Evolutionary conservation across 2,797 vertebrate genomes (phyloP).

Genomic region (Aythya fuligula): DNA sequence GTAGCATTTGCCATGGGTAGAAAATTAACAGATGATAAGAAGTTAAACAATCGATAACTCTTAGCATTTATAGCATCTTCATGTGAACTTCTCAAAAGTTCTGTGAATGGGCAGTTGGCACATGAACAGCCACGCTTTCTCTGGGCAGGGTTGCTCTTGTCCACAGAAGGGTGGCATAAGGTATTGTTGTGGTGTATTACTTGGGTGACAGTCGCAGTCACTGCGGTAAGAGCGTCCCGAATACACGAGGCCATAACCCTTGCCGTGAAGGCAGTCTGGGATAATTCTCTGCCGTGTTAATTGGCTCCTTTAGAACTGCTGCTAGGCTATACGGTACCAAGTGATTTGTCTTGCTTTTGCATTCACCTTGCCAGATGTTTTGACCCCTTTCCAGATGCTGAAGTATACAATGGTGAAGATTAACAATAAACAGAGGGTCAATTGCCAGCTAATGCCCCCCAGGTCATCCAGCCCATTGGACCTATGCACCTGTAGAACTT

Average conservation of each 20-base stretch:
- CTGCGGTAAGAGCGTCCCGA: neutral
- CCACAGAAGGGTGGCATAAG: neutral
- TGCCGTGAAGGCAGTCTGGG: neutral
- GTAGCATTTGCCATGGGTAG: neutral
- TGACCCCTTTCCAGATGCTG: slow-evolving; percentile 99
- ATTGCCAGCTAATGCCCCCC: slow-evolving; percentile 94
- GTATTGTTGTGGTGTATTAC: neutral
- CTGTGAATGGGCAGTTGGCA: neutral
- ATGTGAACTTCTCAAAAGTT: neutral
- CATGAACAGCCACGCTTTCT: neutral
- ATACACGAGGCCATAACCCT: neutral
- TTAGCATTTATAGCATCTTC: neutral
- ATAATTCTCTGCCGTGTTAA: neutral
- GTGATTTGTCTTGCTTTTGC: neutral
- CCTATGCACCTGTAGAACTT: slow-evolving; percentile 92
- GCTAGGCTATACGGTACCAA: neutral
- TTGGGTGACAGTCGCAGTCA: neutral
- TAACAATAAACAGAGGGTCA: slow-evolving; percentile 92
- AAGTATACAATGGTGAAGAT: slow-evolving; percentile 98
- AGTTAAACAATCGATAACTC: neutral
- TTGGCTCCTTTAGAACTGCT: neutral
- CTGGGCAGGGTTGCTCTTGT: neutral
- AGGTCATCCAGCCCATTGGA: slow-evolving; percentile 92
- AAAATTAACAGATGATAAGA: neutral
- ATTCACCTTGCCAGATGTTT: slow-evolving; percentile 97